These are phyloP conservation scores for Neodiprion lecontei DNA, from an alignment of 1,140 invertebrate genomes.

Conservation along the genomic window DNA sequence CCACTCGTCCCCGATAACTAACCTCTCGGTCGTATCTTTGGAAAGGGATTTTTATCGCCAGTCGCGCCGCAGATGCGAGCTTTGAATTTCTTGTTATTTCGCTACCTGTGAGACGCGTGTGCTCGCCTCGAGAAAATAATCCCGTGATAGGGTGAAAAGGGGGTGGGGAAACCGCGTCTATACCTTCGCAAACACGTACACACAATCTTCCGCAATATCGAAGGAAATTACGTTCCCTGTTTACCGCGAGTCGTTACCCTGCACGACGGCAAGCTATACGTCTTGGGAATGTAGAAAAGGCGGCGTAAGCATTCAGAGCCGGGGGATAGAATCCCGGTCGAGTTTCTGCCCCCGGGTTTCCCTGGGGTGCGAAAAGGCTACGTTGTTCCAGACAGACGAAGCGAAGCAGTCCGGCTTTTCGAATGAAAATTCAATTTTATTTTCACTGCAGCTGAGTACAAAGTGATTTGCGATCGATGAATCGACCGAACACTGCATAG, in stretches of 20 bases:
- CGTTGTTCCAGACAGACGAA: too few relatives aligned
- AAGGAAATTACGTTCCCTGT: background rate
- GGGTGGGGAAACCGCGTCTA: too few relatives aligned
- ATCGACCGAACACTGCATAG: constrained; percentile 38
- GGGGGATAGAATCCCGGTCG: too few relatives aligned
- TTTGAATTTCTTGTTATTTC: background rate
- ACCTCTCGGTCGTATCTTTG: background rate
- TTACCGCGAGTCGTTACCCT: background rate
- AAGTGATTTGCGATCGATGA: constrained; percentile 43
- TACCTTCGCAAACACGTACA: too few relatives aligned
- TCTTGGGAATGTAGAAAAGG: too few relatives aligned
- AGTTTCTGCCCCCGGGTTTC: too few relatives aligned
- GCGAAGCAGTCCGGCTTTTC: constrained; percentile 5
- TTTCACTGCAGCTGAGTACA: constrained; percentile 19
- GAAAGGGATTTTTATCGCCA: background rate
- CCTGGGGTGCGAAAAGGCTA: background rate
- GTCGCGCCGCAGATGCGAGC: background rate
- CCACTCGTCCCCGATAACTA: constrained; percentile 6
- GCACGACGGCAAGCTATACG: too few relatives aligned
- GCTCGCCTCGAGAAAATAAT: too few relatives aligned
- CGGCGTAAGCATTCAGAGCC: too few relatives aligned
- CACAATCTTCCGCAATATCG: background rate
- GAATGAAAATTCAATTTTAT: constrained; percentile 45
- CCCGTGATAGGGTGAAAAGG: background rate
- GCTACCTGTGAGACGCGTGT: background rate